phyloP scores from a whole-genome alignment of 2,888 invertebrate species.

The Rotaria macrura region DNA sequence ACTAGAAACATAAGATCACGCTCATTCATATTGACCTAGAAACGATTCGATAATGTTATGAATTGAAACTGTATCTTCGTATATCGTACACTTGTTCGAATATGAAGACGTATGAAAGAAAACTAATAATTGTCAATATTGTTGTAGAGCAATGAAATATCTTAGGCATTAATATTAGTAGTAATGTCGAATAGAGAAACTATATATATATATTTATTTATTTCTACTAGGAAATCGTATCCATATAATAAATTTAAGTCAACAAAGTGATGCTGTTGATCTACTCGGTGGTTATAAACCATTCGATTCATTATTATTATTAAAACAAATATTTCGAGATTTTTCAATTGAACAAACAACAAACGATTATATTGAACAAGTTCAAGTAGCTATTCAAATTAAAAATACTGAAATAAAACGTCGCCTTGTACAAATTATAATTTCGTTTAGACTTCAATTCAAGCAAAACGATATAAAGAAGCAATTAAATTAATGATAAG shows the following conservation, averaged over 20 bases:
- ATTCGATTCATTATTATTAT: slow-evolving; percentile 19
- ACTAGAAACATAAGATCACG: too few relatives aligned
- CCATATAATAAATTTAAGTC: slow-evolving; percentile 92
- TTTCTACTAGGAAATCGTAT: slow-evolving; percentile 63
- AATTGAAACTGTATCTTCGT: too few relatives aligned
- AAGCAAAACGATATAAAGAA: slow-evolving; percentile 14
- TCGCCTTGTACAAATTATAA: too few relatives aligned
- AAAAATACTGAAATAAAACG: too few relatives aligned
- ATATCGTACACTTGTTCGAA: too few relatives aligned
- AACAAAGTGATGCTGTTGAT: slow-evolving; percentile 92
- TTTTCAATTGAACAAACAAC: not conserved
- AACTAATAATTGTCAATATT: too few relatives aligned
- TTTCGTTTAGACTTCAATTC: not conserved
- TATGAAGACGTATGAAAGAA: too few relatives aligned
- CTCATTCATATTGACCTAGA: too few relatives aligned
- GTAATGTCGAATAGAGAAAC: too few relatives aligned
- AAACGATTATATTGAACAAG: not conserved
- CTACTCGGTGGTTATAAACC: slow-evolving; percentile 67
- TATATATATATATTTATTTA: not conserved
- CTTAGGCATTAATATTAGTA: too few relatives aligned
- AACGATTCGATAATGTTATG: too few relatives aligned
- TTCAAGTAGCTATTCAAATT: not conserved
- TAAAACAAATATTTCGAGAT: slow-evolving; percentile 6
- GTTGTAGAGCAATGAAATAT: too few relatives aligned
- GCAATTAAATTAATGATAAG: not conserved